Conservation (phyloP, 1,140 invertebrate genomes). For the Bicyclus anynana region DNA sequence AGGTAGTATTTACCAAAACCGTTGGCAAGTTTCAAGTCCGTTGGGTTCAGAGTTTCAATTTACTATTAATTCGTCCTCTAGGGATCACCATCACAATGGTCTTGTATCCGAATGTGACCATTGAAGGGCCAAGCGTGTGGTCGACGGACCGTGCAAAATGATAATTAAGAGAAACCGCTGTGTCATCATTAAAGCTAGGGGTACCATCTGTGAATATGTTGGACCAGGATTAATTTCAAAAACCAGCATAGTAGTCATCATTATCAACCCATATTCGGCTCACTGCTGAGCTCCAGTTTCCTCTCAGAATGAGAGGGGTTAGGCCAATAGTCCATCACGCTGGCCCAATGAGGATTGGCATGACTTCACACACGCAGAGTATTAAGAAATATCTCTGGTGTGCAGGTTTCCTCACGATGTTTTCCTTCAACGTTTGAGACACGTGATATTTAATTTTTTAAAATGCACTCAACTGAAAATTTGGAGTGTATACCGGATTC, state of each 20-base stretch:
- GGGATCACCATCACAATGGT: constrained; percentile 18
- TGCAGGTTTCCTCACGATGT: too few relatives aligned
- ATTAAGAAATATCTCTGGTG: too few relatives aligned
- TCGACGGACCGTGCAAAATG: constrained; percentile 73
- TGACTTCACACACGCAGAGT: too few relatives aligned
- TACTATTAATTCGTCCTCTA: constrained; percentile 15
- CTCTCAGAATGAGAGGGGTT: too few relatives aligned
- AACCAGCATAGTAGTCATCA: not conserved
- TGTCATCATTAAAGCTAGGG: constrained; percentile 43
- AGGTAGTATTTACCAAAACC: not conserved
- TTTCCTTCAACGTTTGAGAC: too few relatives aligned
- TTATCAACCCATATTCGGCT: too few relatives aligned
- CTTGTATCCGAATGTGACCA: constrained; percentile 22
- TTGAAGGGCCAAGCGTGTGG: constrained; percentile 40
- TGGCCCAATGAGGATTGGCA: too few relatives aligned
- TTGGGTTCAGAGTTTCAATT: constrained; percentile 14
- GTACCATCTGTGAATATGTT: not conserved
- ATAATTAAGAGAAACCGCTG: constrained; percentile 75
- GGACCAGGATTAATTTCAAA: not conserved
- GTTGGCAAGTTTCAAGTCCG: not conserved
- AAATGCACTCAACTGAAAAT: too few relatives aligned
- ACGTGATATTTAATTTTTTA: too few relatives aligned
- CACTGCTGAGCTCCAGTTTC: too few relatives aligned
- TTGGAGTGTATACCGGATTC: too few relatives aligned
- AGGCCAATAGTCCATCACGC: too few relatives aligned